Evolutionary conservation across 1,140 invertebrate genomes (phyloP), one percentile per base, ranked within the genome.

Genomic region (Pseudomyrmex dendroicus): DNA sequence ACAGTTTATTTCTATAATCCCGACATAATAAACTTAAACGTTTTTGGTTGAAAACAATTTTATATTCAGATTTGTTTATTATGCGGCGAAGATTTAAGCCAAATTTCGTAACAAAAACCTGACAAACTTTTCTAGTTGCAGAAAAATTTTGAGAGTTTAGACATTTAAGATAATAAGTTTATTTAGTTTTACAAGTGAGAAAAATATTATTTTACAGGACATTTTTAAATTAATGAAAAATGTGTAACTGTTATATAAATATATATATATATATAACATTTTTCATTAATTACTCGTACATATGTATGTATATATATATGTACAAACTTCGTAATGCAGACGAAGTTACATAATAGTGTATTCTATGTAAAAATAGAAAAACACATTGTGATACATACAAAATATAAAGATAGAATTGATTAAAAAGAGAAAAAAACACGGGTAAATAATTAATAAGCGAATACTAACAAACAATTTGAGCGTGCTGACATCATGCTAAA

Each of bases 141-240:
- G 10, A 50, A 0, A 35, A 22, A 57, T 9, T 2, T 8, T 35
- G 22, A 77, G 2, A 12, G 0, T 15, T 25, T 52, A 67, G n/a
- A 20, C 12, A 66, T 76, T 3, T 8, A 22, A 50, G 17, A 73
- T 22, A 1, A 0, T 3, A n/a, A 1, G 10, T 15, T 22, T 64
- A 54, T 54, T 66, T 48, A 76, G 64, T 64, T 54, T 64, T 64
- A 64, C 12, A 25, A 20, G 12, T 48, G 9, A 9, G 2, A 54
- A 54, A 66, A 17, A 70, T 52, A 20, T 13, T 1, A 1, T 46
- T 22, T 44, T 20, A 22, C 7, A 35, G n/a, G 2, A n/a, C 15
- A 44, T 35, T 0, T 52, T 35, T 9, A 20, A 20, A 12, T 63
- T 13, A 48, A 35, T 35, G 0, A 35, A 35, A 35, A 35, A 5